These are phyloP conservation scores for Papilio demoleus DNA, from an alignment of 2,888 invertebrate genomes.

Conservation along the genomic window DNA sequence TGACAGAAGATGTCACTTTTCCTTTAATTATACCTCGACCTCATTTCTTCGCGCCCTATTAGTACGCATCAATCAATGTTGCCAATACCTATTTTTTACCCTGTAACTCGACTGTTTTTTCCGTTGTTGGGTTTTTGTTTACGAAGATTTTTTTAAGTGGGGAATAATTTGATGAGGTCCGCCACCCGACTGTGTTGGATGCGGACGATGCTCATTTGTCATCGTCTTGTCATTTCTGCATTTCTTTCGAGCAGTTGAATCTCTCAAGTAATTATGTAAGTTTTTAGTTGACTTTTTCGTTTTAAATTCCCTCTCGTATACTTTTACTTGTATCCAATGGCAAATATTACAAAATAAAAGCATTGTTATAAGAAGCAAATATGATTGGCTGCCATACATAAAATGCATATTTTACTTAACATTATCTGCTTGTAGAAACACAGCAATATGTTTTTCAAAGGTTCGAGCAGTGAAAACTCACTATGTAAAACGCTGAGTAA, in stretches of 20 bases:
- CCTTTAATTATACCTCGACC: slow-evolving; percentile 80
- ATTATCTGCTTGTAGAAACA: not conserved
- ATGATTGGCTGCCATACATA: not conserved
- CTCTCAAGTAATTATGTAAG: slow-evolving; percentile 80
- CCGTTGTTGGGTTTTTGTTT: slow-evolving; percentile 79
- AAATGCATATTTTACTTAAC: too few species aligned
- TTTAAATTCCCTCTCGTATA: slow-evolving; percentile 52
- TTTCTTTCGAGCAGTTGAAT: slow-evolving; percentile 81
- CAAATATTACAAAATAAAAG: slow-evolving; percentile 48
- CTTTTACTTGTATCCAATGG: slow-evolving; percentile 45
- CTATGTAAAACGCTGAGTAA: not conserved
- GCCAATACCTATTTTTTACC: slow-evolving; percentile 83
- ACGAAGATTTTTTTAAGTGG: slow-evolving; percentile 81
- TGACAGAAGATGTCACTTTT: slow-evolving; percentile 83
- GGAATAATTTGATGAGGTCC: slow-evolving; percentile 84
- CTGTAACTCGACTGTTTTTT: slow-evolving; percentile 72
- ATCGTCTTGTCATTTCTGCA: slow-evolving; percentile 84
- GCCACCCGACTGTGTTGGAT: slow-evolving; percentile 81
- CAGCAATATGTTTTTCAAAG: not conserved
- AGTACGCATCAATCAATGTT: slow-evolving; percentile 84
- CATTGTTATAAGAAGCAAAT: slow-evolving; percentile 41
- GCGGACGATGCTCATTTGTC: slow-evolving; percentile 81
- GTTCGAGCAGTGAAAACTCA: not conserved
- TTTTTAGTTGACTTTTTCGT: slow-evolving; percentile 76
- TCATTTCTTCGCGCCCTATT: slow-evolving; percentile 83